A percentile compares a stretch with the other conserved stretches of the same genome.
phyloP scores from a whole-genome alignment of 2,113 vertebrate genomes.

The Laticauda colubrina region DNA sequence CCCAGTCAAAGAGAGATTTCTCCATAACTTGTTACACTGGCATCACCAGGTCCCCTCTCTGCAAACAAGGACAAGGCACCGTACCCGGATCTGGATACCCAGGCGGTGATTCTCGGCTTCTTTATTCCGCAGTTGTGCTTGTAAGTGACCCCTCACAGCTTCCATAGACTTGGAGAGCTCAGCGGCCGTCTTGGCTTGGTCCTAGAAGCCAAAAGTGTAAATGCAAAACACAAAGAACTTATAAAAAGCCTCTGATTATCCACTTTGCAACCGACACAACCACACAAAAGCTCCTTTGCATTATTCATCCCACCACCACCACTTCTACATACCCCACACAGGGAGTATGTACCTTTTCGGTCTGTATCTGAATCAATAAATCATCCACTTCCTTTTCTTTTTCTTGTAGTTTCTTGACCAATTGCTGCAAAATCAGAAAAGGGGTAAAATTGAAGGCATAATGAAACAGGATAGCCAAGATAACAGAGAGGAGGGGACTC shows the following conservation, averaged over 20 bases:
- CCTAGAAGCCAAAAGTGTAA: constrained; percentile 59
- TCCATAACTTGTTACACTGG: background rate
- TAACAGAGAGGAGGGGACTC: background rate
- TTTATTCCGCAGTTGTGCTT: constrained; percentile 81
- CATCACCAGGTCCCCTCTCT: rapidly evolving
- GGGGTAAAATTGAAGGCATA: background rate
- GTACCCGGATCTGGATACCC: constrained; percentile 79
- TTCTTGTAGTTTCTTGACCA: constrained; percentile 81
- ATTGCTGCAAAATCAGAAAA: constrained; percentile 68
- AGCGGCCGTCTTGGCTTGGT: constrained; percentile 73
- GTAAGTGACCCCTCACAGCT: constrained; percentile 78
- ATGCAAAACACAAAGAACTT: background rate
- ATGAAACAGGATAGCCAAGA: background rate
- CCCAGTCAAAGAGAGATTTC: background rate
- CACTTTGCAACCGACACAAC: background rate
- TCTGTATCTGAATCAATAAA: constrained; percentile 72
- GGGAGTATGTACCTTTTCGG: constrained; percentile 80
- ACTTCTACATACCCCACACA: background rate
- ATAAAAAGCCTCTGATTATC: background rate
- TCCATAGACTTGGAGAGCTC: constrained; percentile 83
- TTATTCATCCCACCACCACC: background rate
- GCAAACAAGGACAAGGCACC: background rate
- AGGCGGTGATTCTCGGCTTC: constrained; percentile 87
- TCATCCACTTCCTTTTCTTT: constrained; percentile 78
- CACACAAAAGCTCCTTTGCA: background rate